Conservation (phyloP, 2,888 invertebrate genomes). For the Ectobius pallidus region DNA sequence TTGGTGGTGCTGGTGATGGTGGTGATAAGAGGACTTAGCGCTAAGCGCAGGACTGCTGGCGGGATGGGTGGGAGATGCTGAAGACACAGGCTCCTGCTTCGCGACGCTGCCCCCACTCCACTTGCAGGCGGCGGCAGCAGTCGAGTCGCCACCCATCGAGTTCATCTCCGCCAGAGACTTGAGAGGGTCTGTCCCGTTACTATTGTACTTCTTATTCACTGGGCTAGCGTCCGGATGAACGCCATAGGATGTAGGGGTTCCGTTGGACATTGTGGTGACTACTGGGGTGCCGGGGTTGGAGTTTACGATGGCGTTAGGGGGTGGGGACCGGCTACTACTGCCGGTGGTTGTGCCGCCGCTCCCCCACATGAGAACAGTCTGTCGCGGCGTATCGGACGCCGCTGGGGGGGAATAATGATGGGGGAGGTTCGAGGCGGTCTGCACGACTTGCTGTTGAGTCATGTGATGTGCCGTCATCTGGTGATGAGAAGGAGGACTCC, state of each 20-base stretch:
- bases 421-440: slow-evolving; percentile 16
- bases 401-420: slow-evolving; percentile 45
- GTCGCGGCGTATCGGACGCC: slow-evolving; percentile 70
- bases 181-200: slow-evolving; percentile 51
- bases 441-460: slow-evolving; percentile 43
- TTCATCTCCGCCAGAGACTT: slow-evolving; percentile 60
- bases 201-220: slow-evolving; percentile 41
- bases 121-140: slow-evolving; percentile 50
- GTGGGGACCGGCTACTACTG: slow-evolving; percentile 41
- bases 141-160: slow-evolving; percentile 55
- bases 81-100: slow-evolving; percentile 46
- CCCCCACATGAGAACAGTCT: slow-evolving; percentile 95
- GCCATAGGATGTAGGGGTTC: slow-evolving; percentile 43
- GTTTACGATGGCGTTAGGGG: neutral
- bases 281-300: slow-evolving; percentile 41
- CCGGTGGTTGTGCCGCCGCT: slow-evolving; percentile 47
- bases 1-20: slow-evolving; percentile 40
- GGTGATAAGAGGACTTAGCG: slow-evolving; percentile 41
- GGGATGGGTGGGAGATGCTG: slow-evolving; percentile 52
- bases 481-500: slow-evolving; percentile 39
- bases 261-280: slow-evolving; percentile 41
- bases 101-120: slow-evolving; percentile 50
- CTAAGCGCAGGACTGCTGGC: slow-evolving; percentile 49
- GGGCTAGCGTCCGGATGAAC: slow-evolving; percentile 28
- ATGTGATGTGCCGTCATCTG: slow-evolving; percentile 39